phyloP scores from a whole-genome alignment of 2,797 vertebrate species.

The Remorina albescens region DNA sequence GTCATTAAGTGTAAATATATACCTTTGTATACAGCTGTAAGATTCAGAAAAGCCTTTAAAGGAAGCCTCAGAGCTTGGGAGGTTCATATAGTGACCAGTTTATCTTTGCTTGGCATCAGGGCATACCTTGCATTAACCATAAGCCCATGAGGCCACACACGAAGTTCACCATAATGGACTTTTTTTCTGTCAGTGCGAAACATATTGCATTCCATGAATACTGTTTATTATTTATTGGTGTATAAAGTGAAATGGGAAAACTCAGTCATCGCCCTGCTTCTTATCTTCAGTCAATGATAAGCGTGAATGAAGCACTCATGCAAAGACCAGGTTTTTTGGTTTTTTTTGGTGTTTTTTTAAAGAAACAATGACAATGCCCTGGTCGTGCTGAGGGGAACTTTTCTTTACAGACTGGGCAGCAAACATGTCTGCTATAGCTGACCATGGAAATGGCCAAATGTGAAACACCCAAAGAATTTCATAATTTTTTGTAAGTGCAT shows the following conservation, averaged over 20 bases:
- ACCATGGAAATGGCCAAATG: constrained; percentile 7
- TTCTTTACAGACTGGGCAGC: not conserved
- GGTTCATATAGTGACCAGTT: constrained; percentile 32
- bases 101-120: constrained; percentile 54
- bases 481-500: too few species aligned
- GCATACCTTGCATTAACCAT: constrained; percentile 66
- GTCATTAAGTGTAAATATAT: constrained; percentile 63
- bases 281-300: constrained; percentile 37
- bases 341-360: constrained; percentile 12
- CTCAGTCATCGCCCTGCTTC: constrained; percentile 27
- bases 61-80: constrained; percentile 35
- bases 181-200: not conserved
- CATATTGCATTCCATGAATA: constrained; percentile 8
- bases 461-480: not conserved
- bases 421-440: constrained; percentile 20
- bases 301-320: not conserved
- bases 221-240: constrained; percentile 42
- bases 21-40: constrained; percentile 28
- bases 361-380: constrained; percentile 6
- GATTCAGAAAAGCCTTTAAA: constrained; percentile 45
- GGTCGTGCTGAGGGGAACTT: constrained; percentile 16
- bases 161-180: constrained; percentile 30
- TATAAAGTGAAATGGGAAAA: constrained; percentile 23
- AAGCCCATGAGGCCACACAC: constrained; percentile 59
- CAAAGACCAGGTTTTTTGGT: not conserved